Evolutionary conservation across 1,140 invertebrate genomes (phyloP).

Genomic region (Listronotus bonariensis): DNA sequence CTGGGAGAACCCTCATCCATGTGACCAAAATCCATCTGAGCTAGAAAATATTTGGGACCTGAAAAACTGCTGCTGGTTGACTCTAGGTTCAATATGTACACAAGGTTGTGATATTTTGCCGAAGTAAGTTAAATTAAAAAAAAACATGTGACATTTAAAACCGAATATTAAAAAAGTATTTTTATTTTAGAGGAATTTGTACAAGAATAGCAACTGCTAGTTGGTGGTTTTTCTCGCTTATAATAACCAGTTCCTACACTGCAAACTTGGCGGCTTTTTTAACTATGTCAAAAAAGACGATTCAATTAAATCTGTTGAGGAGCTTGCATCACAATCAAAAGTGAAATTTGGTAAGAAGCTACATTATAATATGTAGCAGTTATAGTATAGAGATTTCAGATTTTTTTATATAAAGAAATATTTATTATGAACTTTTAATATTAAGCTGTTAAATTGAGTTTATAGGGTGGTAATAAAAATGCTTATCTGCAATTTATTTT

Average conservation of each 20-base stretch:
- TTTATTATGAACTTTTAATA: too few relatives aligned
- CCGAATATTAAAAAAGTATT: not conserved
- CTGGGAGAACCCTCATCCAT: conserved; percentile 88
- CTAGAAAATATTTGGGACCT: conserved; percentile 80
- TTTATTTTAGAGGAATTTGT: conserved; percentile 64
- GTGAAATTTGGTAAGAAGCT: conserved; percentile 68
- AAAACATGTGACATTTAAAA: too few relatives aligned
- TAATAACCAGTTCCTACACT: conserved; percentile 95
- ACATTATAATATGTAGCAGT: too few relatives aligned
- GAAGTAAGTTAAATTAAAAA: conserved; percentile 62
- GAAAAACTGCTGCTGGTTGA: conserved; percentile 77
- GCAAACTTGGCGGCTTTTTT: conserved; percentile 95
- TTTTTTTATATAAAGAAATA: too few relatives aligned
- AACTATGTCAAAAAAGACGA: conserved; percentile 83
- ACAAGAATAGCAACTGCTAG: conserved; percentile 80
- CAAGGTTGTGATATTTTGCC: conserved; percentile 81
- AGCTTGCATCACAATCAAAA: conserved; percentile 89
- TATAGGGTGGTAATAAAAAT: too few relatives aligned
- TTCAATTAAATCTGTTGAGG: conserved; percentile 75
- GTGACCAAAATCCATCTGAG: conserved; percentile 76
- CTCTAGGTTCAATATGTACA: conserved; percentile 79
- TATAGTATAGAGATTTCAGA: too few relatives aligned
- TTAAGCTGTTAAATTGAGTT: too few relatives aligned
- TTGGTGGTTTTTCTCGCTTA: conserved; percentile 97
- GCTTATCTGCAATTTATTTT: too few relatives aligned